Evolutionary conservation across 2,113 vertebrate genomes (phyloP), one percentile per base, ranked within the genome.

Genomic region (Chamaetylas fuelleborni): DNA sequence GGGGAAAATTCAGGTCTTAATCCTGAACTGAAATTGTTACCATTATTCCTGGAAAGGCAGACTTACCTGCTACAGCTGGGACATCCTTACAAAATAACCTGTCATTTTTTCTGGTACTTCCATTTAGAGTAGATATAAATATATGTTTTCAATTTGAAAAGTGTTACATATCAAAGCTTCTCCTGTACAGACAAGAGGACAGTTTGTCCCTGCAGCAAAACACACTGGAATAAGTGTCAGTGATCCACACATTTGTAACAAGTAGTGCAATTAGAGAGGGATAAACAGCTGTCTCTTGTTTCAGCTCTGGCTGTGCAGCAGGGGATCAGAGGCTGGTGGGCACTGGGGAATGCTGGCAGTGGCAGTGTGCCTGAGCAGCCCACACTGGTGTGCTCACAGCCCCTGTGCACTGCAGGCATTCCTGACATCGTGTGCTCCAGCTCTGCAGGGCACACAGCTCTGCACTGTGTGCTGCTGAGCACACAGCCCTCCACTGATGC

Each of bases 341-440:
- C 47, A 19, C 1, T 11, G 66, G 76, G 62, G 58, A 50, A 45
- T 9, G 74, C 31, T 1, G 9, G 81, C 58, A 14, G 28, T 4
- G 3, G 38, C 81, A 38, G 40, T 1, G 12, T 17, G 48, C 17
- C 50, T 8, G 36, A 48, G 50, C 71, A 81, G 87, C 88, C 80
- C 93, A 48, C n/a, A 0, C 24, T 24, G 10, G 54, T 31, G 18
- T 0, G 8, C 66, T 86, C 51, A 1, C 45, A 12, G 38, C 2
- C 29, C 15, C 76, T 29, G 36, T 0, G 3, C 34, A 1, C 36
- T 1, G 31, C 81, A 54, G 34, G 56, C 42, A n/a, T 83, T 83
- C 80, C 20, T 76, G 71, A n/a, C 70, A 5, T 26, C 2, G 9
- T 10, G 40, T 77, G 62, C 45, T 16, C 16, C 9, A 65, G 34